phyloP scores from a whole-genome alignment of 2,797 vertebrate species.

The Sylvilagus floridanus region DNA sequence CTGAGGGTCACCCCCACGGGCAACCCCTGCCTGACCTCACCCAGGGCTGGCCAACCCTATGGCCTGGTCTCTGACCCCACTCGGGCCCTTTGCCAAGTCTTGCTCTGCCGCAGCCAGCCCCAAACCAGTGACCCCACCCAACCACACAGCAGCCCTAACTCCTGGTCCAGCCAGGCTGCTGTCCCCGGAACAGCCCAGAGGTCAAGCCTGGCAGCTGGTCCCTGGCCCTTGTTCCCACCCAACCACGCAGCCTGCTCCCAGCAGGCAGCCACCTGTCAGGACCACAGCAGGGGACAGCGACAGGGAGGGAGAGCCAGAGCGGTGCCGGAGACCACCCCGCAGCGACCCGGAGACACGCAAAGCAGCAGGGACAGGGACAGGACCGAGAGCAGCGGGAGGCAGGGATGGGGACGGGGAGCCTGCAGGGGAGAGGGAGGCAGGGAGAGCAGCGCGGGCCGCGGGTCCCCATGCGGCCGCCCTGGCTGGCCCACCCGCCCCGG shows the following conservation, averaged over 20 bases:
- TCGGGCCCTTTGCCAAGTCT: background rate
- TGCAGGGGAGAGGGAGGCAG: background rate
- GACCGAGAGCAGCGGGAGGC: background rate
- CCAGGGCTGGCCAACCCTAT: background rate
- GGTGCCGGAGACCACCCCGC: background rate
- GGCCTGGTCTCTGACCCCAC: background rate
- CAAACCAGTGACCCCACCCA: background rate
- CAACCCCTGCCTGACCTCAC: background rate
- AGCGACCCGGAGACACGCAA: background rate
- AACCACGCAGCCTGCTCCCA: background rate
- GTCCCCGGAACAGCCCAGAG: background rate
- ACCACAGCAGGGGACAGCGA: background rate
- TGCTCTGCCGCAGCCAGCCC: background rate
- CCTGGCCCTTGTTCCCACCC: background rate
- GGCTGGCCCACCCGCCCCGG: constrained; percentile 77
- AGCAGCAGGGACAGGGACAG: too few species aligned
- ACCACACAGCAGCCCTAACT: background rate
- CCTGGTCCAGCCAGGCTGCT: background rate
- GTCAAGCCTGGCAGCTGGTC: background rate
- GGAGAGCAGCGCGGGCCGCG: background rate
- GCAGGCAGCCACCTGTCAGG: background rate
- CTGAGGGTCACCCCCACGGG: background rate
- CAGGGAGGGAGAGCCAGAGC: background rate
- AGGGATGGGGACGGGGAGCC: background rate
- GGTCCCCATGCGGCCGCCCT: background rate